These are phyloP conservation scores for Eupeodes luniger DNA, from an alignment of 2,888 invertebrate genomes.

Conservation along the genomic window DNA sequence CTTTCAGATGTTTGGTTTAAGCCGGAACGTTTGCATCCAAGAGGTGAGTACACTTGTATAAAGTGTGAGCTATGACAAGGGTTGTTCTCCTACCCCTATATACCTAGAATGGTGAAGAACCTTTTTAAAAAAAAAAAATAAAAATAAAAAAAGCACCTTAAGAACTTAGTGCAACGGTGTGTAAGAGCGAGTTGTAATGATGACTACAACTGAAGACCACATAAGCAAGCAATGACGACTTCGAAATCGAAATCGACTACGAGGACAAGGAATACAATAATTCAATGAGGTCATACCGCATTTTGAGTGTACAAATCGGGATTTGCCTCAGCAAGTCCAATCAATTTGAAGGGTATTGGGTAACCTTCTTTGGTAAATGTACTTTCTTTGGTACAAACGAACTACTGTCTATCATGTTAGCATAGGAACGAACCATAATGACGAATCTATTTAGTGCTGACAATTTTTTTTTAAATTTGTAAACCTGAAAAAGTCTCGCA, in stretches of 20 bases:
- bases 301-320: slow-evolving; percentile 39
- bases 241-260: neutral
- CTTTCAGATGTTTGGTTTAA: slow-evolving; percentile 97
- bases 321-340: slow-evolving; percentile 17
- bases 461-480: neutral
- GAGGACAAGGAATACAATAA: neutral
- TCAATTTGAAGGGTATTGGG: slow-evolving; percentile 17
- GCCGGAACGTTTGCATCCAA: slow-evolving; percentile 95
- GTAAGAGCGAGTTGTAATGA: slow-evolving; percentile 35
- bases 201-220: neutral
- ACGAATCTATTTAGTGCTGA: slow-evolving; percentile 36
- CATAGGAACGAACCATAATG: neutral
- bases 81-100: neutral
- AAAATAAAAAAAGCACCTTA: neutral
- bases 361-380: slow-evolving; percentile 45
- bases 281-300: slow-evolving; percentile 71
- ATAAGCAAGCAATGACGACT: neutral
- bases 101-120: neutral
- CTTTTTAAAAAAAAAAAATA: neutral
- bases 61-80: neutral
- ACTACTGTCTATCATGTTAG: neutral
- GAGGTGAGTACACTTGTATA: slow-evolving; percentile 88
- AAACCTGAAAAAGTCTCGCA: slow-evolving; percentile 1
- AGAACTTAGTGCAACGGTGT: slow-evolving; percentile 40
- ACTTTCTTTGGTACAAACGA: neutral